Percentiles rank a stretch among this genome's conserved stretches.
Conservation (phyloP, 2,797 vertebrate genomes). For the Coregonus suidteri region DNA sequence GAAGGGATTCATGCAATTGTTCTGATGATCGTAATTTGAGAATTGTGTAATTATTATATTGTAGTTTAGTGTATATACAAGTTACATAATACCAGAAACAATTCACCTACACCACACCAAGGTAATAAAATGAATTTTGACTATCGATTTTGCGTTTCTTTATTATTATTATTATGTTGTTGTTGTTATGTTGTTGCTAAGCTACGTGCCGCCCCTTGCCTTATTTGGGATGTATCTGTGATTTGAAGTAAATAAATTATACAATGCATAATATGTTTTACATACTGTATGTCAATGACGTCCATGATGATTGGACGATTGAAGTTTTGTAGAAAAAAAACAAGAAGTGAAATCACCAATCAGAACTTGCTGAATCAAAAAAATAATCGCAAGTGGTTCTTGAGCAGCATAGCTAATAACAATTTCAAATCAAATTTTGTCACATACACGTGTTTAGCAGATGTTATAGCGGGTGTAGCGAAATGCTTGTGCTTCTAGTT, state of each 20-base stretch:
- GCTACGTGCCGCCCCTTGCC: conserved; percentile 8
- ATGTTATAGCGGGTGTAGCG: too few species aligned
- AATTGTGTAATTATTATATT: conserved; percentile 69
- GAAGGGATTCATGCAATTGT: conserved; percentile 55
- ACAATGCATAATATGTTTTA: neutral
- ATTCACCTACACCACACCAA: conserved; percentile 60
- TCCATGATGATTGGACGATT: neutral
- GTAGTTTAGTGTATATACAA: conserved; percentile 71
- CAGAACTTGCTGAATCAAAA: too few species aligned
- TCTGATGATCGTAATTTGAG: conserved; percentile 62
- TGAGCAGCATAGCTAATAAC: too few species aligned
- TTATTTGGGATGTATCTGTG: conserved; percentile 28
- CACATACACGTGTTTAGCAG: too few species aligned
- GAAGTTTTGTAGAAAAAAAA: neutral
- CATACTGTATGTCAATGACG: neutral
- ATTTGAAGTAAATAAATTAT: conserved; percentile 33
- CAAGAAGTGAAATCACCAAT: conserved; percentile 61
- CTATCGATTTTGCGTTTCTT: conserved; percentile 41
- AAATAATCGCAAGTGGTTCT: neutral
- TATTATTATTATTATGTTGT: conserved; percentile 19
- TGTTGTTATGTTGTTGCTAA: neutral
- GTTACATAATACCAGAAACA: conserved; percentile 47
- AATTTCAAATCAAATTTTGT: too few species aligned
- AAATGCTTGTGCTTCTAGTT: too few species aligned
- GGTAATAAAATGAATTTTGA: conserved; percentile 72